phyloP scores from a whole-genome alignment of 2,888 invertebrate species.

The Cheilosia soror region DNA sequence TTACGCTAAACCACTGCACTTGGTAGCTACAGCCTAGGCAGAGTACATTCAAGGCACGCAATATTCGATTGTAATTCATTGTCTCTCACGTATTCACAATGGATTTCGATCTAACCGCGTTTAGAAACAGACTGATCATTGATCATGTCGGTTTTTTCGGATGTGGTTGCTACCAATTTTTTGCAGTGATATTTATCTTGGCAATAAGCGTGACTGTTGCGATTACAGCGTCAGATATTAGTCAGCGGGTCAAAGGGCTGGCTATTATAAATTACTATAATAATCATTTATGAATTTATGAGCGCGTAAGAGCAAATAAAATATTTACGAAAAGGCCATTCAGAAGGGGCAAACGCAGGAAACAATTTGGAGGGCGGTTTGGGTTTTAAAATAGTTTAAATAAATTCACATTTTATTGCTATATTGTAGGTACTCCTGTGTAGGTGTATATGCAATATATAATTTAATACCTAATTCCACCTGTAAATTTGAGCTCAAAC shows the following conservation, averaged over 20 bases:
- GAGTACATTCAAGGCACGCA: constrained; percentile 76
- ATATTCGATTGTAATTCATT: constrained; percentile 78
- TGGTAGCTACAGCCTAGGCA: constrained; percentile 77
- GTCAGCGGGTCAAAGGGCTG: constrained; percentile 24
- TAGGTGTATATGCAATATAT: no score
- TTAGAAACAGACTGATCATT: constrained; percentile 51
- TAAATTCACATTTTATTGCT: no score
- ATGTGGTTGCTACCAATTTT: constrained; percentile 21
- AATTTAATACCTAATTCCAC: no score
- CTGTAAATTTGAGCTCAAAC: no score
- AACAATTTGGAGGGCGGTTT: no score
- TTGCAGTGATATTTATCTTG: constrained; percentile 43
- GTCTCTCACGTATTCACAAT: background rate
- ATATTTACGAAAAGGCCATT: background rate
- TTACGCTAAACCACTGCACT: constrained; percentile 75
- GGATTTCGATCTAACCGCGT: constrained; percentile 21
- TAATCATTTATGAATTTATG: constrained; percentile 22
- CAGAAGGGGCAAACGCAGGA: background rate
- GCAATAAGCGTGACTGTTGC: constrained; percentile 58
- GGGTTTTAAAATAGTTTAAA: no score
- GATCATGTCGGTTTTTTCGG: constrained; percentile 27
- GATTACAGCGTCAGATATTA: constrained; percentile 23
- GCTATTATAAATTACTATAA: constrained; percentile 18
- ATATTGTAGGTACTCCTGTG: no score
- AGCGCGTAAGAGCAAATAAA: constrained; percentile 8